Base-by-base conservation (phyloP, 2,888 invertebrate genomes). In the Drosophila formosana region DNA sequence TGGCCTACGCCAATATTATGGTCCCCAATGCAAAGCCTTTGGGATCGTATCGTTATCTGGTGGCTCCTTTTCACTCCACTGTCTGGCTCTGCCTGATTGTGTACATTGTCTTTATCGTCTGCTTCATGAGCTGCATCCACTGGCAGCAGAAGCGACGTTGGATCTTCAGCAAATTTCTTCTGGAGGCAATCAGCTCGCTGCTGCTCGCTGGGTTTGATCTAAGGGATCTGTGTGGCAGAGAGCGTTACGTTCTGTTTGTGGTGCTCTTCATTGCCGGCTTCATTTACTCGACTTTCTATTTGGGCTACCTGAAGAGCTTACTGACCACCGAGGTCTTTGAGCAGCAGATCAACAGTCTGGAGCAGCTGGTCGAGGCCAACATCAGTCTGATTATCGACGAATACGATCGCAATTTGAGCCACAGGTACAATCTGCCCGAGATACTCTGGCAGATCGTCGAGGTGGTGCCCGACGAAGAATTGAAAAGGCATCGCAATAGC, bases 281-380 rank as follows among this genome's bases (percentile, higher is more conserved):
- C 4, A 82, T 83, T 7, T 83, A 63, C 45, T 89, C 82, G 41
- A 83, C 82, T 0, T 75, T 56, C 41, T 83, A 83, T 32, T 8
- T 89, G 66, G 68, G 72, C 0, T 64, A 72, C 6, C 62, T 83
- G 5, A 83, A 83, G 45, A 84, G 89, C 49, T 65, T 83, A 0
- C 13, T 89, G 26, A 71, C 79, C 41, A 88, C 82, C 2, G 82
- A 89, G 37, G 75, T 84, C 0, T 89, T 71, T 6, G 89, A 75
- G 30, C 11, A 41, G 18, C 85, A 83, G 28, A 89, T 83, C 39
- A 57, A 88, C 28, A 71, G n/a, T 34, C 78, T 83, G 4, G 71
- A 84, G 37, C 45, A 85, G 4, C n/a, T 83, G 51, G 43, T 82
- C 0, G 50, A 49, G 18, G 50, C 72, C 0, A 83, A 83, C 41